phyloP scores from a whole-genome alignment of 1,140 invertebrate genomes.

The Linepithema humile region DNA sequence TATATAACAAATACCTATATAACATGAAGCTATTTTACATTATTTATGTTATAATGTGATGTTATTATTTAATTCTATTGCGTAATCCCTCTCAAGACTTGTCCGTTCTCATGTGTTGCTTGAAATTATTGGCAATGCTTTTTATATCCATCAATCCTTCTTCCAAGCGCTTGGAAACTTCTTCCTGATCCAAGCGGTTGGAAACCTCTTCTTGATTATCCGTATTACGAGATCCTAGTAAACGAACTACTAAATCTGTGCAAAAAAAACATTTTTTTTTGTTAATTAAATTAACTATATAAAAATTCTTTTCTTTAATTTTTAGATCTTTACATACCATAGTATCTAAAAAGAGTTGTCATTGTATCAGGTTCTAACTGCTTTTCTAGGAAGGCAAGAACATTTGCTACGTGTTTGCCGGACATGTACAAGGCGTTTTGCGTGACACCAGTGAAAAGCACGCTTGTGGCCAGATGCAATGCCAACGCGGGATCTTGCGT shows the following conservation, averaged over 20 bases:
- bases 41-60: neutral
- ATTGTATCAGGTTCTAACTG: conserved; percentile 88
- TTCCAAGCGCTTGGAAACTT: conserved; percentile 79
- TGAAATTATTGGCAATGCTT: conserved; percentile 84
- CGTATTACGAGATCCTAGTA: conserved; percentile 84
- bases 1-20: conserved; percentile 3
- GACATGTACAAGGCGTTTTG: conserved; percentile 95
- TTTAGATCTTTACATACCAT: conserved; percentile 86
- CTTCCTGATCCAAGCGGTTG: conserved; percentile 79
- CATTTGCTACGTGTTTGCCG: conserved; percentile 93
- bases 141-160: conserved; percentile 84
- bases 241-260: conserved; percentile 86
- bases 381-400: conserved; percentile 90
- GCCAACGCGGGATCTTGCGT: conserved; percentile 92
- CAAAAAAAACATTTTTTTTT: conserved; percentile 65
- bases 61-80: too few species aligned
- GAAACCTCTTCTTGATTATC: conserved; percentile 78
- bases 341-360: conserved; percentile 88
- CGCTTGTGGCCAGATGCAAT: conserved; percentile 92
- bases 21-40: conserved; percentile 10
- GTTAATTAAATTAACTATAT: conserved; percentile 22
- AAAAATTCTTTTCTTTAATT: conserved; percentile 18
- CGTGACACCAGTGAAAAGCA: conserved; percentile 93
- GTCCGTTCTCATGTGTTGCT: conserved; percentile 80
- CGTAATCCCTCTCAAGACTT: conserved; percentile 63